Conservation (phyloP, 2,113 vertebrate genomes). For the Ibidorhyncha struthersii region DNA sequence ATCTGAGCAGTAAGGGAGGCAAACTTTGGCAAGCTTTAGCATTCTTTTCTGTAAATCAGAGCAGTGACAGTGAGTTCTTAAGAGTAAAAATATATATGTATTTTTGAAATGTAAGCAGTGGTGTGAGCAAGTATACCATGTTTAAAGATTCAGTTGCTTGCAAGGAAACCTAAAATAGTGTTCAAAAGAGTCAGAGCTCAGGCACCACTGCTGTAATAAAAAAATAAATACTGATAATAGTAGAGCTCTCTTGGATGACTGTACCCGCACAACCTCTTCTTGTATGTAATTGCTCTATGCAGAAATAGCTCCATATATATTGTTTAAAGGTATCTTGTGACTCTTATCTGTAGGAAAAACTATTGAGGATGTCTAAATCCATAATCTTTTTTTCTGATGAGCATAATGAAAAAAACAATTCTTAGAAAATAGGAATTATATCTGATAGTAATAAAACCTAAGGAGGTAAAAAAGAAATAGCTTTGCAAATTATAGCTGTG, state of each 20-base stretch:
- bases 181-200: neutral
- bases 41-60: neutral
- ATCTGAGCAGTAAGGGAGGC: neutral
- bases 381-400: neutral
- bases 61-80: neutral
- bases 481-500: neutral
- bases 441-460: conserved; percentile 9
- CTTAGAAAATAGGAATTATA: neutral
- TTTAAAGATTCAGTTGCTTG: neutral
- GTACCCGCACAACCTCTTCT: neutral
- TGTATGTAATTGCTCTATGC: neutral
- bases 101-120: neutral
- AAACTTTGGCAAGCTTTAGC: neutral
- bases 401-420: neutral
- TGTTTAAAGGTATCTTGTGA: neutral
- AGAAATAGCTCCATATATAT: neutral
- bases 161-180: neutral
- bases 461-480: neutral
- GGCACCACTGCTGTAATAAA: neutral
- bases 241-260: neutral
- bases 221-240: neutral
- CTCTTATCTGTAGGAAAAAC: conserved; percentile 4
- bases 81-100: neutral
- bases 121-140: neutral
- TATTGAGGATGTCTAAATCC: neutral